A percentile compares a stretch with the other conserved stretches of the same genome.
These are phyloP conservation scores for Actenoides hombroni DNA, from an alignment of 2,113 vertebrate species.

Conservation along the genomic window DNA sequence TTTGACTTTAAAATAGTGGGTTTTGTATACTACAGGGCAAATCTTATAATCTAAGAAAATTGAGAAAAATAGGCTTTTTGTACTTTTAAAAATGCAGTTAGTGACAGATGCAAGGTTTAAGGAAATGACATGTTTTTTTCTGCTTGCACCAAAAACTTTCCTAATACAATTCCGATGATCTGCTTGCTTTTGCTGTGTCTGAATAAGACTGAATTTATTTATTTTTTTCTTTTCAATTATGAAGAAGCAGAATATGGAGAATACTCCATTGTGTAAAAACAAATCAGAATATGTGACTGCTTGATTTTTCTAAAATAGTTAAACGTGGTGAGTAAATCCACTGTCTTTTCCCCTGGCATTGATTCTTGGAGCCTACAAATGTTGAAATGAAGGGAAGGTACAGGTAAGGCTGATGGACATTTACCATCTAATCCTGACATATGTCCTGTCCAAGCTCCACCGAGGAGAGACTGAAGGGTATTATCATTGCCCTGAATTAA, in stretches of 20 bases:
- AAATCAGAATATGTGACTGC: neutral
- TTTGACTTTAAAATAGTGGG: neutral
- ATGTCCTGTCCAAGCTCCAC: neutral
- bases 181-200: neutral
- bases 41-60: neutral
- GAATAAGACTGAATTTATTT: neutral
- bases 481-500: neutral
- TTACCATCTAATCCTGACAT: neutral
- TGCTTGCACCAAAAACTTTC: neutral
- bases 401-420: neutral
- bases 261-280: neutral
- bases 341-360: neutral
- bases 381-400: neutral
- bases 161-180: neutral
- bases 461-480: neutral
- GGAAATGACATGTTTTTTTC: neutral
- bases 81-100: slow-evolving; percentile 3
- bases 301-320: neutral
- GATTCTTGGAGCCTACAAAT: neutral
- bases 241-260: neutral
- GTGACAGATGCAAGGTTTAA: neutral
- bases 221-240: neutral
- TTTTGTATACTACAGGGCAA: neutral
- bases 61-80: slow-evolving; percentile 3
- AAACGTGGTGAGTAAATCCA: rapidly evolving